Percentiles rank a stretch among this genome's conserved stretches.
Conservation (phyloP, 1,140 invertebrate genomes). For the Cataglyphis hispanica region DNA sequence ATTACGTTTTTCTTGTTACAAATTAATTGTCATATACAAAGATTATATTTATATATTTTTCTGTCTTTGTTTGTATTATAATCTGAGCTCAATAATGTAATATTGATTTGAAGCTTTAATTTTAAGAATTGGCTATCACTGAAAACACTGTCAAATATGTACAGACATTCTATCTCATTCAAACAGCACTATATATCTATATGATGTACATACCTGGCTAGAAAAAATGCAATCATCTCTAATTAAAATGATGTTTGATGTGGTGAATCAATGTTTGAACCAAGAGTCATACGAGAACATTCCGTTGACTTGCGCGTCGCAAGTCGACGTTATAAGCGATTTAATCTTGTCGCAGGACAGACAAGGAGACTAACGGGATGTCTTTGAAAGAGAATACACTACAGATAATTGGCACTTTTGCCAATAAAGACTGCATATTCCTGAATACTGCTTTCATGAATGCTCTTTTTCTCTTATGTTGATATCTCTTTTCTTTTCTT, state of each 20-base stretch:
- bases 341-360: conserved; percentile 11
- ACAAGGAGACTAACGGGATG: conserved; percentile 30
- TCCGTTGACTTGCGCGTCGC: neutral
- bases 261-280: conserved; percentile 5
- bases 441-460: neutral
- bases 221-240: neutral
- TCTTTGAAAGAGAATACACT: conserved; percentile 32
- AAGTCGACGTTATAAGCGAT: neutral
- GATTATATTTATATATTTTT: neutral
- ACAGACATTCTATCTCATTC: neutral
- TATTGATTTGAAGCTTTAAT: neutral
- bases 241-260: conserved; percentile 12
- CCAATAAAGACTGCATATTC: conserved; percentile 4
- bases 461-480: neutral
- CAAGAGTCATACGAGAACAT: neutral
- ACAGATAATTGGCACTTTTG: conserved; percentile 55
- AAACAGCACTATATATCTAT: neutral
- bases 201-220: neutral
- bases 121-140: neutral
- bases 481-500: neutral
- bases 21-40: too few species aligned
- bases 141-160: neutral
- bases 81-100: neutral
- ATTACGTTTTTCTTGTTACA: too few species aligned
- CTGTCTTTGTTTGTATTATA: neutral